Conservation (phyloP, 2,888 invertebrate genomes). For the Nysson spinosus region DNA sequence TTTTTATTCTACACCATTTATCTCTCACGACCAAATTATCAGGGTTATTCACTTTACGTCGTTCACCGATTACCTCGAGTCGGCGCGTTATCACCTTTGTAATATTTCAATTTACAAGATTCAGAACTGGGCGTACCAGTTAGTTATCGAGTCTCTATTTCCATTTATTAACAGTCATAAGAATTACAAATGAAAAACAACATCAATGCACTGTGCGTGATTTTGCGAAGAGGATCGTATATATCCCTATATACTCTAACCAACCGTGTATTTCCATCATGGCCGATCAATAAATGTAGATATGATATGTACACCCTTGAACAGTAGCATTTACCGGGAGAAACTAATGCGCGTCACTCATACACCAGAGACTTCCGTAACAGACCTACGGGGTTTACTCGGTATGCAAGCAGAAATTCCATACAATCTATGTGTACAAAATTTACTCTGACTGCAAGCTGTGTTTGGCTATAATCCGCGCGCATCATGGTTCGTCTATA, state of each 20-base stretch:
- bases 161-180: conserved; percentile 33
- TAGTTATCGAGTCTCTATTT: no score
- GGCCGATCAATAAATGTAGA: not conserved
- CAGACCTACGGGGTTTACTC: not conserved
- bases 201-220: no score
- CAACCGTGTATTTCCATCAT: not conserved
- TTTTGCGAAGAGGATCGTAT: no score
- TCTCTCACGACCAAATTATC: no score
- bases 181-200: conserved; percentile 29
- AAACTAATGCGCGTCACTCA: not conserved
- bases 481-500: conserved; percentile 5
- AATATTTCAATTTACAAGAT: no score
- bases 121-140: no score
- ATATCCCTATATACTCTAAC: no score
- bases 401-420: conserved; percentile 6
- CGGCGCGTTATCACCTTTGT: no score
- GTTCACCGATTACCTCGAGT: no score
- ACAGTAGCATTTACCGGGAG: not conserved
- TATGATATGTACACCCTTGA: not conserved
- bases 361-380: not conserved
- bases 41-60: no score
- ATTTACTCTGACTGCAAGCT: not conserved
- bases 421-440: not conserved
- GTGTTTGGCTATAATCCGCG: conserved; percentile 4
- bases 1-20: no score